Conservation (phyloP, 2,113 vertebrate genomes). For the Paradisaea rubra region DNA sequence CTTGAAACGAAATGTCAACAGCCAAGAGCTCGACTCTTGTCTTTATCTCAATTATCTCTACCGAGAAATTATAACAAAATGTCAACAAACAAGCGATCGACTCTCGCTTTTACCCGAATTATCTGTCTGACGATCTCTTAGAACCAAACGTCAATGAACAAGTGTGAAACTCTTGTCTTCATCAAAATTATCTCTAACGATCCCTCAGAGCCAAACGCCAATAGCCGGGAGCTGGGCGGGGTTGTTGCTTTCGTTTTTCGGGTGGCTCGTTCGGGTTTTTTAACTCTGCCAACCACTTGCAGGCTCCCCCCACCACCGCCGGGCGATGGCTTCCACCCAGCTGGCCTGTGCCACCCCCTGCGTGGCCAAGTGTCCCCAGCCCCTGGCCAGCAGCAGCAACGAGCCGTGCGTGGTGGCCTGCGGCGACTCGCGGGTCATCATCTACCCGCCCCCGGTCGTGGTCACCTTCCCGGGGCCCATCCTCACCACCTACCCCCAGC, state of each 20-base stretch:
- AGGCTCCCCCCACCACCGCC: not conserved
- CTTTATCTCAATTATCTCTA: not conserved
- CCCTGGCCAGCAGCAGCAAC: slow-evolving; percentile 23
- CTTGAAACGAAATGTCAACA: not conserved
- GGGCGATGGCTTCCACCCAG: not conserved
- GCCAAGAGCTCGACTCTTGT: not conserved
- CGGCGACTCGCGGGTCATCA: slow-evolving; percentile 28
- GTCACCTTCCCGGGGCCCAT: slow-evolving; percentile 59
- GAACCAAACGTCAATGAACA: not conserved
- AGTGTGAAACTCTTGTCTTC: rapidly evolving
- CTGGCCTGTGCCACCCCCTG: slow-evolving; percentile 5
- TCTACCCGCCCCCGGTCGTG: not conserved
- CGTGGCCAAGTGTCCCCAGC: slow-evolving; percentile 11
- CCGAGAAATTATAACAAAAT: not conserved
- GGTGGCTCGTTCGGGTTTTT: too few relatives aligned
- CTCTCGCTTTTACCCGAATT: too few relatives aligned
- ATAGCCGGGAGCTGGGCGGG: not conserved
- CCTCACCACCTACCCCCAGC: slow-evolving; percentile 39
- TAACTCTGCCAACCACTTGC: rapidly evolving
- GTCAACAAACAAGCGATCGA: too few relatives aligned
- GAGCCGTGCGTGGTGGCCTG: slow-evolving; percentile 32
- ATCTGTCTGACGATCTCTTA: not conserved
- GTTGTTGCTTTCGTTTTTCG: rapidly evolving
- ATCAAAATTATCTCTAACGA: too few relatives aligned
- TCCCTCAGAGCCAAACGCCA: not conserved